Evolutionary conservation across 2,888 invertebrate genomes (phyloP), one percentile per base, ranked within the genome.

Genomic region (Osmoderma eremita): DNA sequence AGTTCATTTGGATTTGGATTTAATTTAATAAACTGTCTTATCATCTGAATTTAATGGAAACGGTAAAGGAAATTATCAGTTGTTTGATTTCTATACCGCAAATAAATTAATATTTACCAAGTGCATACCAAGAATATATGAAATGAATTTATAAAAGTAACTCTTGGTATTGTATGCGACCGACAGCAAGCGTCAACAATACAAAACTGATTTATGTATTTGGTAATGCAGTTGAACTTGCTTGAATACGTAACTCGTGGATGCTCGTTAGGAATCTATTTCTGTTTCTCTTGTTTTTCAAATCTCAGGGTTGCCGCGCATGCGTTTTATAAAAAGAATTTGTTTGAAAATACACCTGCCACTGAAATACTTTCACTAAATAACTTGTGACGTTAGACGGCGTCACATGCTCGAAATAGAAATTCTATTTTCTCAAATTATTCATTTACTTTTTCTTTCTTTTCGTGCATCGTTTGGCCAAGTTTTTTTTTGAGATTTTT

Each of bases 341-440:
- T 22, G 56, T 41, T 56, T 22, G 53, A 61, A 61, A 61, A 45
- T 30, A 48, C 45, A 61, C 45, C 45, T 45, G 58, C 17, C n/a
- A 30, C 10, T 48, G 17, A 45, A 36, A 61, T 61, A 45, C 45
- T 61, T 61, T 61, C 58, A 30, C 58, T 56, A 18, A 45, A 13
- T 36, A 8, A 10, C 13, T 3, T 36, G 15, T 61, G 58, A 61
- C 45, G 58, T 45, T 4, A 36, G 24, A 3, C 10, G 18, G 17
- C n/a, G n/a, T 12, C 5, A 24, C 24, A 61, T 30, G 5, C 10
- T 6, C 30, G 17, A 17, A 45, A 61, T 61, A 61, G 58, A 61
- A n/a, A 45, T 36, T 45, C 45, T 61, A 61, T 48, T 48, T 48
- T 61, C 2, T 41, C 22, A 20, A n/a, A n/a, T 5, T n/a, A 17